A percentile compares a stretch with the other conserved stretches of the same genome.
These are phyloP conservation scores for Pachymerium ferrugineum DNA, from an alignment of 2,888 invertebrate genomes.

Conservation along the genomic window DNA sequence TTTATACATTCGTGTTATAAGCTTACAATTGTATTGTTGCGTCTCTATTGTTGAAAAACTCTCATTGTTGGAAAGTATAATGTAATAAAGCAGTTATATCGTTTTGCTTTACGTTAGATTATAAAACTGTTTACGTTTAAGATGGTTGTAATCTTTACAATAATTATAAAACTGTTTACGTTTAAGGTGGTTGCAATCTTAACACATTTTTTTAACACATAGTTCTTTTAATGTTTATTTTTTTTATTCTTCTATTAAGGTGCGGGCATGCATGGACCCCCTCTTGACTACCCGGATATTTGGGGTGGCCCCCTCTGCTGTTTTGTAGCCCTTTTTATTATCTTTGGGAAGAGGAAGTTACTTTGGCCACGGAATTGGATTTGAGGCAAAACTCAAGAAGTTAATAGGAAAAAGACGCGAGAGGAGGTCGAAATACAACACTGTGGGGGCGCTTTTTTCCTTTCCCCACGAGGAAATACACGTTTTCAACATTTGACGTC, in stretches of 20 bases:
- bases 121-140: no score
- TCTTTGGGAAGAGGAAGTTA: slow-evolving; percentile 9
- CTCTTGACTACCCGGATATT: slow-evolving; percentile 17
- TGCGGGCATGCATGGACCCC: not conserved
- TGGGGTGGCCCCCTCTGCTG: slow-evolving; percentile 4
- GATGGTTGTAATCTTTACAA: no score
- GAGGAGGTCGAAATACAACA: slow-evolving; percentile 17
- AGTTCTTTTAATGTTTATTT: no score
- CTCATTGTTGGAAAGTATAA: no score
- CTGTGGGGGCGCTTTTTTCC: not conserved
- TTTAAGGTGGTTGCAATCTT: no score
- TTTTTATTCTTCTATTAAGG: not conserved
- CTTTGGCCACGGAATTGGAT: slow-evolving; percentile 24
- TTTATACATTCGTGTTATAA: no score
- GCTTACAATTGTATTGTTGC: no score
- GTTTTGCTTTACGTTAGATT: no score
- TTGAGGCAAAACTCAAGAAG: slow-evolving; percentile 27
- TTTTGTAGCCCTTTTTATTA: slow-evolving; percentile 27
- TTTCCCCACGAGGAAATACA: not conserved
- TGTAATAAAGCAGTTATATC: no score
- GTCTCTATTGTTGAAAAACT: no score
- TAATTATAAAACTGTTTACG: no score
- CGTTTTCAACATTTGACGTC: not conserved
- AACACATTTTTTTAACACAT: no score
- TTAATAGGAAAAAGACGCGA: slow-evolving; percentile 11